Base-by-base conservation (phyloP, 2,888 invertebrate species). In the Cantharis flavilabris region DNA sequence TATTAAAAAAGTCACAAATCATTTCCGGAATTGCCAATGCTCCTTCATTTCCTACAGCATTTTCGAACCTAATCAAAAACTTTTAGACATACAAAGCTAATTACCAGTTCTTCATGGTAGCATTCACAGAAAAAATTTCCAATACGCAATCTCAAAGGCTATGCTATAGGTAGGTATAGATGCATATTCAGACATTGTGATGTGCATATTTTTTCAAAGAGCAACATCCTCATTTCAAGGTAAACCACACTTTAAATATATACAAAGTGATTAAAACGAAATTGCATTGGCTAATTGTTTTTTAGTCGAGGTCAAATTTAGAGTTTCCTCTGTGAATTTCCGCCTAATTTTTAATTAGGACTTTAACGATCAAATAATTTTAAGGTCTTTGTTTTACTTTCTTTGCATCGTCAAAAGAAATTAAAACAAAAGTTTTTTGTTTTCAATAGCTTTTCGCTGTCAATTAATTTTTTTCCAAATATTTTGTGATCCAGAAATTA, bases 231-330 rank as follows among this genome's bases (percentile, higher is more conserved):
- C n/a, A 23, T 23, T 23, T 67, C 65, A 67, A 67, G 65, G 65
- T 26, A 67, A 67, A 67, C 65, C 26, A 67, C 65, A 67, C 49
- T 49, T 49, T 49, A 49, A 49, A 49, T 49, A 49, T 49, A 49
- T 49, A 49, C 49, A 49, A 49, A 49, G 49, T 49, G 26, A 67
- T 26, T 67, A 67, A 67, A 67, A 67, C 23, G 26, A 67, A 67
- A 67, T 26, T 67, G 65, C 65, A 67, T 67, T 67, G 49, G 49
- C 49, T 49, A 67, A 67, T 67, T 67, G 65, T 67, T 67, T 67
- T 26, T 67, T 26, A 23, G 26, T 23, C 65, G 65, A 67, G 65
- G 65, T 67, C 65, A 67, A 23, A 67, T 67, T 67, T 67, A 23
- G 65, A 67, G 26, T 67, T 67, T 67, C 65, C 65, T 67, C 65